Base-by-base conservation (phyloP, 2,797 vertebrate species). In the Glyptemys insculpta region DNA sequence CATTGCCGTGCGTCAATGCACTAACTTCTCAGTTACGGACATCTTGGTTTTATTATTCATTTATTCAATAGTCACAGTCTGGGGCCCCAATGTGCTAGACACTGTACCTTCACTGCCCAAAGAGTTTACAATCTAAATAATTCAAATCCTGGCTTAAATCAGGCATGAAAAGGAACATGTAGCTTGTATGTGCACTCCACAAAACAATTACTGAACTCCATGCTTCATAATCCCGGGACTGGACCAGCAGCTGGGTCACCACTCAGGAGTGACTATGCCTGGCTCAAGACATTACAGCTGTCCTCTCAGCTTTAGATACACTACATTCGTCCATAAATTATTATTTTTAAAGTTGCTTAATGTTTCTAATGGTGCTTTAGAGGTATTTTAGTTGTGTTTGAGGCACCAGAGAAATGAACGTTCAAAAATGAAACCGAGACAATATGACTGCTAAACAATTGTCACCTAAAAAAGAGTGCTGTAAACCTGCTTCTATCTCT, bases 151-250 rank as follows among this genome's bases (percentile, higher is more conserved):
- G 65, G 0, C 52, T 85, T 86, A 74, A 59, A 7, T 86, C 18
- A 81, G 25, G 4, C 47, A 57, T 14, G 5, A 90, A 41, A 41
- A 56, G 23, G 27, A 85, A 87, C 80, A 16, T 74, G 11, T 74
- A 87, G 23, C 34, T 79, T 90, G 72, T 23, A 23, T 49, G 41
- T 57, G 19, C 10, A 90, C 25, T 76, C 23, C 44, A 27, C 18
- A 53, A 10, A 92, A 57, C n/a, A 78, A 19, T 44, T 23, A 83
- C 10, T 76, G 72, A 8, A 2, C 14, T 52, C 80, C 18, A 1
- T 0, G 0, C 10, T 86, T 9, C 1, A 4, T 56, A 12, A 87
- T 52, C 1, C 1, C 37, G 50, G 0, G 1, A 4, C 18, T 90
- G 65, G 16, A 93, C 6, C 1, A 0, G 85, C 65, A 78, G 0